phyloP scores from a whole-genome alignment of 1,140 invertebrate species.

The Metopolophium dirhodum region DNA sequence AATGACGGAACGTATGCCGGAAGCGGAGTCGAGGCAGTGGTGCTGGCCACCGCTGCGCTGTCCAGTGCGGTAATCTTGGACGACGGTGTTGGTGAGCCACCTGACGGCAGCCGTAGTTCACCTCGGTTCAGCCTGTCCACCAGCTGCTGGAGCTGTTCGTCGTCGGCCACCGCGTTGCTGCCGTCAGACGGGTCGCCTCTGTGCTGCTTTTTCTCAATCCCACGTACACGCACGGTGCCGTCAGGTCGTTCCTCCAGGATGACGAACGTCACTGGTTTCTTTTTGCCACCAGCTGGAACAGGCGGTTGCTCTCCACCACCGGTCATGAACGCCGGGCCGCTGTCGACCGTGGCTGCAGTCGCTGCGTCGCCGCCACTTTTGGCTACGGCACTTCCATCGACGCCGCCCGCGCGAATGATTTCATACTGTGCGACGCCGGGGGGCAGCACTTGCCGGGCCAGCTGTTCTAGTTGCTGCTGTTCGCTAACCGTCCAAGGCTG shows the following conservation, averaged over 20 bases:
- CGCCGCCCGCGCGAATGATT: slow-evolving; percentile 74
- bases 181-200: slow-evolving; percentile 72
- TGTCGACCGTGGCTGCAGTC: neutral
- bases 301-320: neutral
- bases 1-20: slow-evolving; percentile 58
- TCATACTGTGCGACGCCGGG: slow-evolving; percentile 76
- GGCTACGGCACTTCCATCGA: slow-evolving; percentile 63
- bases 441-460: slow-evolving; percentile 77
- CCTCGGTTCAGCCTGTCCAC: slow-evolving; percentile 80
- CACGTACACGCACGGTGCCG: slow-evolving; percentile 82
- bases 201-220: slow-evolving; percentile 71
- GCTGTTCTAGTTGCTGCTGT: slow-evolving; percentile 73
- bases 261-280: slow-evolving; percentile 83
- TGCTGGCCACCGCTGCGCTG: slow-evolving; percentile 61
- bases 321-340: neutral
- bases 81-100: slow-evolving; percentile 57
- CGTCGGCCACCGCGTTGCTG: neutral
- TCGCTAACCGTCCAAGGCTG: slow-evolving; percentile 65
- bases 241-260: slow-evolving; percentile 83
- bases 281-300: slow-evolving; percentile 63
- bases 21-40: slow-evolving; percentile 57
- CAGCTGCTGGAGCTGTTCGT: slow-evolving; percentile 66
- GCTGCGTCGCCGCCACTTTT: neutral
- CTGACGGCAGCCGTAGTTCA: slow-evolving; percentile 77
- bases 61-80: slow-evolving; percentile 59